Evolutionary conservation across 2,113 vertebrate species (phyloP), one percentile per base, ranked within the genome.

Genomic region (Grammatotria lemairii): DNA sequence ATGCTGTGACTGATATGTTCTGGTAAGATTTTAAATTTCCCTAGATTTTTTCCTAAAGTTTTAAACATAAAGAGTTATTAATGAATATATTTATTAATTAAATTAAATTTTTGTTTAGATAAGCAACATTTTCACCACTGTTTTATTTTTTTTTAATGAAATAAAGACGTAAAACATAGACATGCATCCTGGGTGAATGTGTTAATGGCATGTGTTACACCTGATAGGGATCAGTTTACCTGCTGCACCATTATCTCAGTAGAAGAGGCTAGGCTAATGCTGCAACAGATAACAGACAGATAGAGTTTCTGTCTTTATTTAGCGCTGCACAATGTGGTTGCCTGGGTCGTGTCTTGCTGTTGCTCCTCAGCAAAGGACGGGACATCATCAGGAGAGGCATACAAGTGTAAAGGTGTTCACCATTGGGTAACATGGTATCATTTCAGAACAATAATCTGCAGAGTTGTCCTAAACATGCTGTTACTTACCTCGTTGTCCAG

Each of bases 1-100:
- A 95, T 96, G 92, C 80, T 95, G 19, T 96, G 96, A 96, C 87
- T 75, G 1, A 8, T 96, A 33, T 81, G 95, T 60, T 93, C 92
- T 58, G 93, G 96, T 96, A 82, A 95, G 94, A 73, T 81, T 54
- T 40, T 47, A 5, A 58, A 65, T 8, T 17, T 80, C 80, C 7
- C 58, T 9, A 79, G 35, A 4, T 47, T 28, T 28, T 47, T 75
- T 38, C 33, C 33, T 21, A 38, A 28, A 75, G 16, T 51, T 19
- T 55, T 55, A 40, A 73, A 23, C 33, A 75, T 8, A 28, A 40
- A 16, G 1, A 8, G 51, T 58, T 47, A 21, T 8, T 33, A 28
- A 5, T 2, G 2, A 42, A 75, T 13, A 70, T 75, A 6, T 40
- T 40, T 63, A 63, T 35, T 63, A 63, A 35, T 63, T 53, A 16